Evolutionary conservation across 2,888 invertebrate genomes (phyloP), one percentile per base, ranked within the genome.

Genomic region (Ceratothoa steindachneri): DNA sequence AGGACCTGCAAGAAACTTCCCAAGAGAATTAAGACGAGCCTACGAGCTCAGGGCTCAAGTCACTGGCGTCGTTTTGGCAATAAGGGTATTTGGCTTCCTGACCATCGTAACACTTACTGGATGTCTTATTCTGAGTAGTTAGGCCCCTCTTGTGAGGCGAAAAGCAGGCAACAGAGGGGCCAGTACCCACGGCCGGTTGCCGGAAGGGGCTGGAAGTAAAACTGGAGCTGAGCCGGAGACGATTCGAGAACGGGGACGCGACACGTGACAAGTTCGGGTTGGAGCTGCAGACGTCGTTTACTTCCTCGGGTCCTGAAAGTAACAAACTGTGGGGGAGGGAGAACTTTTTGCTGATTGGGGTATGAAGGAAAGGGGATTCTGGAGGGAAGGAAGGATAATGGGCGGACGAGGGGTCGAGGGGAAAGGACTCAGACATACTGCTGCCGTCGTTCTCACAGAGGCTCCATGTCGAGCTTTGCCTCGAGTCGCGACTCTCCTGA

Each of bases 191-290:
- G 30, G 67, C 71, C 1, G 77, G 77, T 15, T 75, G 55, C 30
- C 73, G 67, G 66, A 71, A 71, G 53, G 77, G 77, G 65, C 77
- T 77, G 41, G 77, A 72, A 29, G 77, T 75, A 31, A 77, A 77
- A 53, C 75, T 77, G 22, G 77, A 75, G 30, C 77, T 77, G 69
- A 75, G 73, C 7, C 68, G 55, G 22, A 77, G 30, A 19, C 77
- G 73, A 29, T 73, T 71, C n/a, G 70, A 68, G 60, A 71, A 55
- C 5, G 75, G 71, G 7, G 75, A 73, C 1, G 70, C 72, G 19
- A 29, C 55, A 3, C 75, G 64, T 41, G 75, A 75, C n/a, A 77
- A 71, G 30, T 75, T 77, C 9, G 75, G 75, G 52, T 77, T 75
- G 19, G 75, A 73, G 15, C 28, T 30, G 9, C 67, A 30, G 12